Evolutionary conservation across 1,140 invertebrate species (phyloP).

Genomic region (Plectrocnemia conspersa): DNA sequence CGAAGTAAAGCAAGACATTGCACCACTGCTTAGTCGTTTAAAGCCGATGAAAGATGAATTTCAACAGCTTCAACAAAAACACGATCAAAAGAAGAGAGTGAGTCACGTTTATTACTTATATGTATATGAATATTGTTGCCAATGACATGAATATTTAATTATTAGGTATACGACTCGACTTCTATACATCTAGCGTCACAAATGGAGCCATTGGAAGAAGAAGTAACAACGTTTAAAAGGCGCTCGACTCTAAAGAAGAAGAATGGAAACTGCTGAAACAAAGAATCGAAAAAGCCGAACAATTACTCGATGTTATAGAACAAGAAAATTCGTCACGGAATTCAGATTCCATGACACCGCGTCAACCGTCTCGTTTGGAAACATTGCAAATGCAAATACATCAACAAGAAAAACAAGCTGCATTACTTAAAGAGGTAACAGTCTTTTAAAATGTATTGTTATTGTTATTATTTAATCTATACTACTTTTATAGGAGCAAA

Average conservation of each 20-base stretch:
- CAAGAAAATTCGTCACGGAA: slow-evolving; percentile 50
- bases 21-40: slow-evolving; percentile 46
- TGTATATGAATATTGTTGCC: slow-evolving; percentile 2
- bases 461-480: not conserved
- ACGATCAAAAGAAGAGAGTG: slow-evolving; percentile 50
- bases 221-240: slow-evolving; percentile 45
- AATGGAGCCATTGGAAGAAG: slow-evolving; percentile 49
- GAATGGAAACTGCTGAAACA: slow-evolving; percentile 52
- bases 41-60: slow-evolving; percentile 50
- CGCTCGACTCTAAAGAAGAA: slow-evolving; percentile 47
- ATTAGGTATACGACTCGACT: slow-evolving; percentile 45
- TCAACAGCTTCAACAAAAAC: slow-evolving; percentile 48
- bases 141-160: too few species aligned
- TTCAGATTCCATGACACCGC: slow-evolving; percentile 37
- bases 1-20: slow-evolving; percentile 48
- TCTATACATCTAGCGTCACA: slow-evolving; percentile 51
- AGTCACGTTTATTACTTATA: slow-evolving; percentile 8
- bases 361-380: slow-evolving; percentile 49
- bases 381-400: slow-evolving; percentile 44
- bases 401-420: slow-evolving; percentile 45
- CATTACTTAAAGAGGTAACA: slow-evolving; percentile 48
- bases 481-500: slow-evolving; percentile 42
- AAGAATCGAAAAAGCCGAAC: slow-evolving; percentile 51
- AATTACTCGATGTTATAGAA: slow-evolving; percentile 48
- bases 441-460: too few species aligned